Conservation (phyloP, 2,113 vertebrate species). For the Paralichthys olivaceus region DNA sequence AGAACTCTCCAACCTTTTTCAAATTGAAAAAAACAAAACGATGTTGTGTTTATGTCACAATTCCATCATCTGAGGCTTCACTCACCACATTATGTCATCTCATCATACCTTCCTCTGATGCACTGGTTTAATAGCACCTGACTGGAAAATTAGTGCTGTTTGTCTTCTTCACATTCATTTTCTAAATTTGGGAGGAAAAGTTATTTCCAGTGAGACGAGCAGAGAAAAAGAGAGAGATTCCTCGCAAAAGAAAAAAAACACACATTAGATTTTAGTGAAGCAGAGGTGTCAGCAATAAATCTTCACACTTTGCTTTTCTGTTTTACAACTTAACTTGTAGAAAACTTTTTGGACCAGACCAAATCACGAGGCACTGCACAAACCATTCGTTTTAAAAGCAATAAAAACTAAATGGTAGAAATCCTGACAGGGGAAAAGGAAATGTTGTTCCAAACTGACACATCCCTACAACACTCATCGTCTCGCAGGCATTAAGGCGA, state of each 20-base stretch:
- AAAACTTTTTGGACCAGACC: background rate
- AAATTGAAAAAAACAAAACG: no score
- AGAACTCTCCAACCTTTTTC: no score
- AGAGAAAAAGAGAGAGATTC: background rate
- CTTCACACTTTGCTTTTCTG: background rate
- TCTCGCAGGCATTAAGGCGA: background rate
- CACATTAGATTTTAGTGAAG: background rate
- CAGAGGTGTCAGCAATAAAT: background rate
- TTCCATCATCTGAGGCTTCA: no score
- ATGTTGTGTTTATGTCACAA: no score
- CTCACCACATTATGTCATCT: no score
- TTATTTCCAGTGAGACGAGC: no score
- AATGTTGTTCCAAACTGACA: constrained; percentile 6
- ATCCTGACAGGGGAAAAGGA: background rate
- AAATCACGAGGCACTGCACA: background rate
- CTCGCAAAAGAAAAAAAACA: background rate
- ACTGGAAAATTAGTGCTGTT: no score
- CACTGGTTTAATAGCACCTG: no score
- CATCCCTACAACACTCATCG: background rate
- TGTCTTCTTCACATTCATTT: no score
- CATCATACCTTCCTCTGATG: no score
- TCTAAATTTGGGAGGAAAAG: no score
- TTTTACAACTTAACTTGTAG: background rate
- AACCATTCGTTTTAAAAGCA: background rate
- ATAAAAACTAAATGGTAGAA: constrained; percentile 15